phyloP scores from a whole-genome alignment of 2,113 vertebrate genomes.

The Riparia riparia region DNA sequence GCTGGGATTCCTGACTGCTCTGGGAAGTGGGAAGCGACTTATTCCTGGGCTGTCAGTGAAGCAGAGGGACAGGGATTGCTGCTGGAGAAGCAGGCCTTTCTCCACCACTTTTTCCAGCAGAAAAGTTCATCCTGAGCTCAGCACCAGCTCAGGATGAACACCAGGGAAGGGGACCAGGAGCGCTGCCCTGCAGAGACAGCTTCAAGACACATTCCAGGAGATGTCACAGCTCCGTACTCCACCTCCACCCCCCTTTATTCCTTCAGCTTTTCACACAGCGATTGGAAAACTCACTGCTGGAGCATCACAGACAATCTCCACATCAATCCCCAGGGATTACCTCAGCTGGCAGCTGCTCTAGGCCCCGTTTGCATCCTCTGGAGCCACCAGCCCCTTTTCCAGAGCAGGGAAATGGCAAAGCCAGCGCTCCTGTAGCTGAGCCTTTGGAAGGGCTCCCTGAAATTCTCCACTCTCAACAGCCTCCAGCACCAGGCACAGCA shows the following conservation, averaged over 20 bases:
- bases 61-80: neutral
- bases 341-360: neutral
- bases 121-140: neutral
- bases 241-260: neutral
- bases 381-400: neutral
- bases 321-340: neutral
- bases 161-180: neutral
- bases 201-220: neutral
- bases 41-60: neutral
- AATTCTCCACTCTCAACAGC: neutral
- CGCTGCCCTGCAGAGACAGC: neutral
- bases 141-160: neutral
- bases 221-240: fast-evolving
- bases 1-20: neutral
- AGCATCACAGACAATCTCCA: fast-evolving
- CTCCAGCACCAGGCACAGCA: neutral
- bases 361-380: neutral
- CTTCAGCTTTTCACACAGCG: neutral
- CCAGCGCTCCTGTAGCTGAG: fast-evolving
- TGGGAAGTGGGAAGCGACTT: fast-evolving
- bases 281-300: neutral
- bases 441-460: neutral
- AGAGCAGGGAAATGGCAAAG: neutral
- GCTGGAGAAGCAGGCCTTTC: neutral
- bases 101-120: neutral